phyloP scores from a whole-genome alignment of 2,888 invertebrate species.

The Lasioglossum malachurum region DNA sequence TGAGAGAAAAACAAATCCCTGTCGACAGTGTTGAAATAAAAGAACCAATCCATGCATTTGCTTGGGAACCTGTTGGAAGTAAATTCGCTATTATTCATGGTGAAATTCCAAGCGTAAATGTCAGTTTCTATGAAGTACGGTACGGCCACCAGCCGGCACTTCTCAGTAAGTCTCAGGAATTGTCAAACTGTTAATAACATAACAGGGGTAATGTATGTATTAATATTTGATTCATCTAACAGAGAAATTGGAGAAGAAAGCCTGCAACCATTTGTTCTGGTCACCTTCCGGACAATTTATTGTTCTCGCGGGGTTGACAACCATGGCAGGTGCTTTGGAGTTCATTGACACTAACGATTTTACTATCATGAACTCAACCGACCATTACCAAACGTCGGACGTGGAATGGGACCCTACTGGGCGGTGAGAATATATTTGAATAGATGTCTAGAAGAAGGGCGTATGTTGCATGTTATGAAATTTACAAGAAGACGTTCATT shows the following conservation, averaged over 20 bases:
- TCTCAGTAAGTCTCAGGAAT: constrained; percentile 89
- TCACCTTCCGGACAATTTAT: constrained; percentile 98
- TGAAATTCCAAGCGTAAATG: constrained; percentile 93
- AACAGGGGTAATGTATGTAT: not conserved
- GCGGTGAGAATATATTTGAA: constrained; percentile 84
- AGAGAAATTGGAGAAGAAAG: constrained; percentile 91
- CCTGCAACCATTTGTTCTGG: constrained; percentile 98
- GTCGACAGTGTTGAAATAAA: constrained; percentile 99
- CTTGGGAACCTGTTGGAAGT: constrained; percentile 98
- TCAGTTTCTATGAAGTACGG: constrained; percentile 97
- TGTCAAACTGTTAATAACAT: constrained; percentile 1
- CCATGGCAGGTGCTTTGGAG: constrained; percentile 95
- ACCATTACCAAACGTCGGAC: constrained; percentile 97
- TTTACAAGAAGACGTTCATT: not conserved
- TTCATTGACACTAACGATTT: constrained; percentile 98
- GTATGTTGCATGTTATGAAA: not conserved
- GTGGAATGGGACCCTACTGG: constrained; percentile 99
- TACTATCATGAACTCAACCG: constrained; percentile 96
- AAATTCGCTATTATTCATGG: constrained; percentile 99
- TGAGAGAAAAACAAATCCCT: constrained; percentile 98
- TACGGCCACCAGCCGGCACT: constrained; percentile 95
- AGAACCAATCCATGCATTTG: constrained; percentile 96
- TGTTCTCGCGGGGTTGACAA: constrained; percentile 94
- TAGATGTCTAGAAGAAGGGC: constrained; percentile 1
- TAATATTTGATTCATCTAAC: constrained; percentile 43